These are phyloP conservation scores for Rhopalosiphum padi DNA, from an alignment of 1,140 invertebrate species.

Conservation along the genomic window DNA sequence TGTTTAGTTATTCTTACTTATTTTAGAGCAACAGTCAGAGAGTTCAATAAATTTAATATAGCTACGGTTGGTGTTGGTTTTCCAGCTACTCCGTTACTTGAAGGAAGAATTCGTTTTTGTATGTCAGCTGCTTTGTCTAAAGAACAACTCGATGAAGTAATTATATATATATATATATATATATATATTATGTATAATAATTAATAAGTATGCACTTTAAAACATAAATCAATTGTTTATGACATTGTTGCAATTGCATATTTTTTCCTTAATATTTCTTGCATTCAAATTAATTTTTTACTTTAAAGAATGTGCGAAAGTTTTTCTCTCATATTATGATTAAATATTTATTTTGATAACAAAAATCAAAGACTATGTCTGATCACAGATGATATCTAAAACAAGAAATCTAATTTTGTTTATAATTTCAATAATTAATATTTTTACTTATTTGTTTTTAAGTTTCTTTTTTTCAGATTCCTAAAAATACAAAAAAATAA, in stretches of 20 bases:
- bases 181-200: background rate
- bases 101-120: conserved; percentile 94
- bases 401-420: too few species aligned
- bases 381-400: background rate
- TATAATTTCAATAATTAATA: too few species aligned
- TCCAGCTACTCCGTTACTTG: conserved; percentile 95
- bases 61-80: conserved; percentile 97
- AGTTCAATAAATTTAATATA: conserved; percentile 80
- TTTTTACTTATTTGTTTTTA: background rate
- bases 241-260: background rate
- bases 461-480: background rate
- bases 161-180: too few species aligned
- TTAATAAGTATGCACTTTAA: background rate
- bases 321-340: background rate
- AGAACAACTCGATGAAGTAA: conserved; percentile 90
- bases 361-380: too few species aligned
- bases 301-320: background rate
- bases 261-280: background rate
- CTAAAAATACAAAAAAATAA: background rate
- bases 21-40: conserved; percentile 82
- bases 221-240: background rate
- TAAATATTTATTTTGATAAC: background rate
- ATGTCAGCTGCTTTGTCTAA: conserved; percentile 95
- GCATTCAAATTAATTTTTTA: background rate
- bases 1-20: background rate